A percentile compares a stretch with the other conserved stretches of the same genome.
Conservation (phyloP, 2,888 invertebrate species). For the Coenonympha arcania region DNA sequence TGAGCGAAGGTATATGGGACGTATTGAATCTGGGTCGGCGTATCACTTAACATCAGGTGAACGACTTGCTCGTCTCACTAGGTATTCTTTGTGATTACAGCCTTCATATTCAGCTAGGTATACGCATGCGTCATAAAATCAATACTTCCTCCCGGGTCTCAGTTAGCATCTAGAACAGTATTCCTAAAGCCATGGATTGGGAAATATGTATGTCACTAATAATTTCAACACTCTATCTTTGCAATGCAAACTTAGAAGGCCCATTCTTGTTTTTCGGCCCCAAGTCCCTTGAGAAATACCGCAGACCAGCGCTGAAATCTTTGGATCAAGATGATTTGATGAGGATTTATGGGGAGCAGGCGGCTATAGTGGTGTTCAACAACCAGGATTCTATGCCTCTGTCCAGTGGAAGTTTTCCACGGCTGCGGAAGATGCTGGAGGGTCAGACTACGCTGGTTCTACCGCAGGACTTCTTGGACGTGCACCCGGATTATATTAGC, state of each 20-base stretch:
- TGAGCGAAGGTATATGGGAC: too few relatives aligned
- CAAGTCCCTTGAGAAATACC: constrained; percentile 60
- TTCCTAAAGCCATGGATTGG: constrained; percentile 3
- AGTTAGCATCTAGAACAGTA: neutral
- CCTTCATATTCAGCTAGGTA: too few relatives aligned
- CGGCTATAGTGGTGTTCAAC: constrained; percentile 75
- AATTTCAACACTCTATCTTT: constrained; percentile 18
- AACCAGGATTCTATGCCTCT: constrained; percentile 73
- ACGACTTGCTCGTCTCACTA: too few relatives aligned
- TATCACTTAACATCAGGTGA: too few relatives aligned
- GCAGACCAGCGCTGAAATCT: constrained; percentile 67
- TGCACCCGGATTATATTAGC: constrained; percentile 75
- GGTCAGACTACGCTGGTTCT: constrained; percentile 67
- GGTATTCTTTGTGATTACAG: too few relatives aligned
- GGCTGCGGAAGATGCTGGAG: constrained; percentile 72
- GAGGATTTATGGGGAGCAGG: constrained; percentile 72
- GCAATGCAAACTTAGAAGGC: constrained; percentile 67
- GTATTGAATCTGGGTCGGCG: too few relatives aligned
- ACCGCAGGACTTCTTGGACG: constrained; percentile 73
- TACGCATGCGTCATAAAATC: constrained; percentile 16
- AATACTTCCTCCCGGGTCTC: constrained; percentile 7
- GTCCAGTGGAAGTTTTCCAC: constrained; percentile 71
- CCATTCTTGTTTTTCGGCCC: constrained; percentile 77
- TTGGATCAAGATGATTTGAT: constrained; percentile 72
- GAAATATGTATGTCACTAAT: constrained; percentile 13